These are phyloP conservation scores for Athalia cordata DNA, from an alignment of 2,888 invertebrate species.

Conservation along the genomic window DNA sequence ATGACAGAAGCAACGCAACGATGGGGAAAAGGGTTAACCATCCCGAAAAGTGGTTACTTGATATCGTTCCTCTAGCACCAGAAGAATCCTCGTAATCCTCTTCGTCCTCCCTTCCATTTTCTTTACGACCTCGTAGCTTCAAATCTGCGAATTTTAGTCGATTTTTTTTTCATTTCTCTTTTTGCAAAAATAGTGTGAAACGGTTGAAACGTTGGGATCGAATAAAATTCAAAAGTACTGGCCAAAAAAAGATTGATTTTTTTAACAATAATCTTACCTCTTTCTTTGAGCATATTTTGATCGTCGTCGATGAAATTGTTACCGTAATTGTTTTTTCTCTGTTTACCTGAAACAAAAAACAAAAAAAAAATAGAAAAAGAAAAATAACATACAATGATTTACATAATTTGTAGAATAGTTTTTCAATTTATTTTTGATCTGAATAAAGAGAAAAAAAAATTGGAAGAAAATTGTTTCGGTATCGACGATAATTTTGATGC, in stretches of 20 bases:
- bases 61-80: slow-evolving; percentile 55
- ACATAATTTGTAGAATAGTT: neutral
- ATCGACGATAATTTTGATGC: too few species aligned
- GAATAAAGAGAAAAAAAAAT: too few species aligned
- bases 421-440: neutral
- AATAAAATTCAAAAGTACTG: neutral
- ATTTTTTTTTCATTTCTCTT: slow-evolving; percentile 27
- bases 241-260: too few species aligned
- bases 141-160: slow-evolving; percentile 58
- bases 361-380: slow-evolving; percentile 50
- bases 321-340: slow-evolving; percentile 64
- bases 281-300: slow-evolving; percentile 70
- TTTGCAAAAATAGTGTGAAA: slow-evolving; percentile 43
- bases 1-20: slow-evolving; percentile 55
- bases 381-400: neutral
- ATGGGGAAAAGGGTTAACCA: slow-evolving; percentile 52
- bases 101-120: slow-evolving; percentile 58
- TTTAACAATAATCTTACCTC: slow-evolving; percentile 59
- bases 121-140: slow-evolving; percentile 66
- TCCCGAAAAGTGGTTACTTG: slow-evolving; percentile 43
- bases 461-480: too few species aligned
- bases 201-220: neutral
- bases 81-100: slow-evolving; percentile 67
- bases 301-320: slow-evolving; percentile 69
- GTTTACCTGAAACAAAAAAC: slow-evolving; percentile 64